Conservation (phyloP, 2,888 invertebrate genomes). For the Heliconius charithonia region DNA sequence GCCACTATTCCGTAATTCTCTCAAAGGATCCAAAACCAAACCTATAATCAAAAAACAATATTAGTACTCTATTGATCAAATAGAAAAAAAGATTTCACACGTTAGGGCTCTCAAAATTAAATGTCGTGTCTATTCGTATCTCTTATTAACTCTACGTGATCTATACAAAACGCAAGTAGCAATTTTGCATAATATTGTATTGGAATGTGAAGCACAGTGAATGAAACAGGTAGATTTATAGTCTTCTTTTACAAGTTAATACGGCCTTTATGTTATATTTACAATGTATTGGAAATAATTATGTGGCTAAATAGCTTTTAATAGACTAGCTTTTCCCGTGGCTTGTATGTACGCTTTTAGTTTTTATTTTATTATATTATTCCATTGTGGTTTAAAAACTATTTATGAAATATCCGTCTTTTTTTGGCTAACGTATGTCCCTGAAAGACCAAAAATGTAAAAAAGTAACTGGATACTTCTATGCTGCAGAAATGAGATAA, state of each 20-base stretch:
- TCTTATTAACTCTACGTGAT: conserved; percentile 4
- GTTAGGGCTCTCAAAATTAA: neutral
- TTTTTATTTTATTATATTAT: no score
- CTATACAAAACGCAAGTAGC: conserved; percentile 24
- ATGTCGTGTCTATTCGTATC: neutral
- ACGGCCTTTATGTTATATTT: conserved; percentile 32
- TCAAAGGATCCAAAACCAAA: no score
- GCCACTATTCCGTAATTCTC: neutral
- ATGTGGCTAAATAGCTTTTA: conserved; percentile 5
- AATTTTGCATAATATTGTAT: conserved; percentile 23
- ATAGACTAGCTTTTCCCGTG: neutral
- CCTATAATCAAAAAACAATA: neutral
- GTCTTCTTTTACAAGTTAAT: conserved; percentile 40
- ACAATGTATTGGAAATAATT: conserved; percentile 25
- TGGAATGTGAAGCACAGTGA: conserved; percentile 34
- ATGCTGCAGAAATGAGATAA: neutral
- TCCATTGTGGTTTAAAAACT: no score
- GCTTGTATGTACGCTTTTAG: neutral
- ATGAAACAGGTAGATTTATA: conserved; percentile 35
- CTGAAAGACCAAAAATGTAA: no score
- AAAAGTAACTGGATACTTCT: neutral
- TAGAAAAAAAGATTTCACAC: no score
- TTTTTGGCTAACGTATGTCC: no score
- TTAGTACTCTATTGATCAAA: no score
- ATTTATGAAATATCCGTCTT: no score